A percentile compares a stretch with the other conserved stretches of the same genome.
phyloP scores from a whole-genome alignment of 2,888 invertebrate genomes.

The Xylocampa areola region DNA sequence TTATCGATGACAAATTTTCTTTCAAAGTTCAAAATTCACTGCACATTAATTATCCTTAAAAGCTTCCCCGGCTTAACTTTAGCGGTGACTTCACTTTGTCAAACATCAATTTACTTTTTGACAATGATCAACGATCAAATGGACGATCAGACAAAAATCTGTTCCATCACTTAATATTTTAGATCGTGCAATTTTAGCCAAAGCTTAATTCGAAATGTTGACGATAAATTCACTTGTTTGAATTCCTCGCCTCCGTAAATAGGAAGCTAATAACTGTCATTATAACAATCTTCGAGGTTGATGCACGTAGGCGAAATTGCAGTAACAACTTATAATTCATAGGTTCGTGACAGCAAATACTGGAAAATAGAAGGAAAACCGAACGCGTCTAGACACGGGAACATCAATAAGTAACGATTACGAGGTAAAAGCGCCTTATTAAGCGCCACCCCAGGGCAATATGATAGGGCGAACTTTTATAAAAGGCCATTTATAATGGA shows the following conservation, averaged over 20 bases:
- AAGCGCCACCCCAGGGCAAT: slow-evolving; percentile 72
- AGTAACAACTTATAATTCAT: slow-evolving; percentile 72
- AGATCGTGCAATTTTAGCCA: slow-evolving; percentile 22
- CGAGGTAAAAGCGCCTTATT: slow-evolving; percentile 75
- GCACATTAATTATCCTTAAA: slow-evolving; percentile 84
- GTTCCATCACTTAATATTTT: slow-evolving; percentile 62
- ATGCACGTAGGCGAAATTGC: slow-evolving; percentile 67
- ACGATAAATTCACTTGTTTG: slow-evolving; percentile 42
- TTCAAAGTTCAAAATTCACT: slow-evolving; percentile 64
- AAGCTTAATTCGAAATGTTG: slow-evolving; percentile 44
- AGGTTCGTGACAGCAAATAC: slow-evolving; percentile 82
- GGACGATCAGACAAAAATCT: slow-evolving; percentile 68
- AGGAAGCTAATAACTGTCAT: slow-evolving; percentile 62
- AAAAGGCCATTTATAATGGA: slow-evolving; percentile 83
- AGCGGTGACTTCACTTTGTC: slow-evolving; percentile 85
- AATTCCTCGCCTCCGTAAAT: slow-evolving; percentile 48
- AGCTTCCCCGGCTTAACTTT: slow-evolving; percentile 79
- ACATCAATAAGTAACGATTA: slow-evolving; percentile 83
- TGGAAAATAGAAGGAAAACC: slow-evolving; percentile 69
- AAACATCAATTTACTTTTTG: slow-evolving; percentile 84
- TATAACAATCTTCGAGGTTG: slow-evolving; percentile 56
- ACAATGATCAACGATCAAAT: slow-evolving; percentile 85
- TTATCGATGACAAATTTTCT: slow-evolving; percentile 64
- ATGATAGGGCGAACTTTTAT: slow-evolving; percentile 75
- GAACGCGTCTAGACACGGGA: slow-evolving; percentile 78